Evolutionary conservation across 1,140 invertebrate genomes (phyloP).

Genomic region (Nylanderia fulva): DNA sequence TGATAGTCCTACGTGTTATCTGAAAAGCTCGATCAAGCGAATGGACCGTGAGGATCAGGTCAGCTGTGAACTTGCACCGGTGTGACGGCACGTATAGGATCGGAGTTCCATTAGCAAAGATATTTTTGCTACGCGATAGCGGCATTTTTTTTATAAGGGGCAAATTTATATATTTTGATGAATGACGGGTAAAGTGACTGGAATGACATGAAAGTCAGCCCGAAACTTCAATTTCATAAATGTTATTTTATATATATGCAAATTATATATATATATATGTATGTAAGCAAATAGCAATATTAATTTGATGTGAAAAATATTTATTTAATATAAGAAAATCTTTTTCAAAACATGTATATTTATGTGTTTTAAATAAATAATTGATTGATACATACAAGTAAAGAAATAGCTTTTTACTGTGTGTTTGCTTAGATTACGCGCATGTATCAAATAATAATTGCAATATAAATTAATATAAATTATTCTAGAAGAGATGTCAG

Average conservation of each 20-base stretch:
- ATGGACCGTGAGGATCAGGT: slow-evolving; percentile 60
- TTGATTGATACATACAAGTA: no score
- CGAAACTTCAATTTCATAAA: background rate
- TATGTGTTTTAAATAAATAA: no score
- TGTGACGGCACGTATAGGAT: background rate
- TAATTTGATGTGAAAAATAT: no score
- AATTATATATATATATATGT: no score
- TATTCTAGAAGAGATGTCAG: background rate
- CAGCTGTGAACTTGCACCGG: slow-evolving; percentile 56
- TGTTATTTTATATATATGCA: background rate
- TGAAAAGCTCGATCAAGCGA: slow-evolving; percentile 66
- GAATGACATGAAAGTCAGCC: background rate
- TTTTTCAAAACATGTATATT: no score
- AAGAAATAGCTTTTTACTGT: background rate
- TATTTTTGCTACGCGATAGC: background rate
- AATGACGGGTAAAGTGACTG: background rate
- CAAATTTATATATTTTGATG: background rate
- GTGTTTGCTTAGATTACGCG: background rate
- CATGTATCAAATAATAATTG: background rate
- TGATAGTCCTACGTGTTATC: slow-evolving; percentile 60
- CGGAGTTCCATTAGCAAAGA: slow-evolving; percentile 29
- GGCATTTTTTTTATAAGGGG: background rate
- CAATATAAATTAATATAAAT: background rate
- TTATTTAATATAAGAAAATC: no score
- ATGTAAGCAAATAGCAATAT: no score